Evolutionary conservation across 2,113 vertebrate genomes (phyloP), one percentile per base, ranked within the genome.

Genomic region (Xyrauchen texanus): DNA sequence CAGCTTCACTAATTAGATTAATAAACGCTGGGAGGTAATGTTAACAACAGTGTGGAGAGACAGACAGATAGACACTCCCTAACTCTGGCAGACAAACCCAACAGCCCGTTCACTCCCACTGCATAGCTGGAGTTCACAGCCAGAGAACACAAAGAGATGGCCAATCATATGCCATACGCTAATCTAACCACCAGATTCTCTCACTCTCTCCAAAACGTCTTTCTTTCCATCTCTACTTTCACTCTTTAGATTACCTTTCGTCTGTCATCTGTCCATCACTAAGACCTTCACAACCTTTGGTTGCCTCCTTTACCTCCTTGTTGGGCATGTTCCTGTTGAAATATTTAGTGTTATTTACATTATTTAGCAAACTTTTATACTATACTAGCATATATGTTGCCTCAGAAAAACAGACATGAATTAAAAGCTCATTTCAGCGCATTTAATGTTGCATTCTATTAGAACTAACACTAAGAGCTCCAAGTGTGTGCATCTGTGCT

Each of bases 1-100:
- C 84, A 83, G 85, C 80, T 78, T 86, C 81, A 81, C 77, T 87
- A 85, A 90, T 90, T 84, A 86, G 88, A 88, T 88, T 86, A 90
- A 89, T 84, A 81, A 88, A 89, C 16, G 74, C 72, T 81, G 83
- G 68, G 77, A 88, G 87, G 85, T 68, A 86, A 85, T 67, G 80
- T 81, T 81, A 87, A 84, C 84, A 85, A 81, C 83, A 82, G 85
- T 60, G 57, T 84, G 73, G 51, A 77, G 62, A 83, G 71, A 61
- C 57, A 76, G 15, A 53, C 15, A 51, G 12, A n/a, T 67, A 75
- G 15, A 88, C 82, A 83, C 76, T 85, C 80, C 75, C 84, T 34
- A 12, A 83, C 68, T 78, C 79, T 72, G 57, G 76, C 64, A 85
- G 81, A 87, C 86, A 86, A 89, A 88, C 77, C 83, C 85, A 81